These are phyloP conservation scores for Ataeniobius toweri DNA, from an alignment of 2,797 vertebrate genomes.

Conservation along the genomic window DNA sequence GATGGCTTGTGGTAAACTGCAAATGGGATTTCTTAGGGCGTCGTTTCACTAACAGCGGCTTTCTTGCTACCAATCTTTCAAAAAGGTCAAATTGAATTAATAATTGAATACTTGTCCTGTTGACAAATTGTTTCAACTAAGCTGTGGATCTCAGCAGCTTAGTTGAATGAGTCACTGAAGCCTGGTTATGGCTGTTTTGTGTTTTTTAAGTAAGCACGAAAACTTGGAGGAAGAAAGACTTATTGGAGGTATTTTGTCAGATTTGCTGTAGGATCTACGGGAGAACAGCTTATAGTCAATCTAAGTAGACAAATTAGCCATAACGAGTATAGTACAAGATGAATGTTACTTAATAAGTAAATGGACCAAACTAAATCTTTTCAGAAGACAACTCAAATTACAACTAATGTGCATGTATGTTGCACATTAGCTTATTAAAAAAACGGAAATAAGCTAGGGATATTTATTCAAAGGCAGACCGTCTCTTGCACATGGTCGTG, in stretches of 20 bases:
- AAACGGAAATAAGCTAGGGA: not conserved
- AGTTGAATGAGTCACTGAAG: not conserved
- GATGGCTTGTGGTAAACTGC: not conserved
- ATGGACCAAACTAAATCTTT: not conserved
- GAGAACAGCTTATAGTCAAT: not conserved
- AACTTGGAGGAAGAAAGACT: not conserved
- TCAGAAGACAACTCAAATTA: not conserved
- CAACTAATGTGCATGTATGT: not conserved
- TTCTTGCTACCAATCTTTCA: not conserved
- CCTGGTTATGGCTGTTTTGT: not conserved
- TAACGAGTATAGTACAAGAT: not conserved
- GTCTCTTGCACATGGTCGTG: constrained; percentile 20
- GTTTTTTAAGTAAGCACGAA: not conserved
- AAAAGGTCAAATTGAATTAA: not conserved
- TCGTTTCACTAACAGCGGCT: not conserved
- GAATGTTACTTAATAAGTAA: not conserved
- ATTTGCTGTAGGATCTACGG: not conserved
- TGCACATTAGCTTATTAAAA: constrained; percentile 5
- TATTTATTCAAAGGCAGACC: constrained; percentile 54
- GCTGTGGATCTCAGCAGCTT: not conserved
- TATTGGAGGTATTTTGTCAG: not conserved
- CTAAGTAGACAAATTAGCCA: not conserved
- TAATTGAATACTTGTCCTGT: not conserved
- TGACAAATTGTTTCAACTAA: not conserved
- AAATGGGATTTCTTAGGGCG: not conserved